Evolutionary conservation across 2,113 vertebrate species (phyloP), one percentile per base, ranked within the genome.

Genomic region (Lepidothrix coronata): DNA sequence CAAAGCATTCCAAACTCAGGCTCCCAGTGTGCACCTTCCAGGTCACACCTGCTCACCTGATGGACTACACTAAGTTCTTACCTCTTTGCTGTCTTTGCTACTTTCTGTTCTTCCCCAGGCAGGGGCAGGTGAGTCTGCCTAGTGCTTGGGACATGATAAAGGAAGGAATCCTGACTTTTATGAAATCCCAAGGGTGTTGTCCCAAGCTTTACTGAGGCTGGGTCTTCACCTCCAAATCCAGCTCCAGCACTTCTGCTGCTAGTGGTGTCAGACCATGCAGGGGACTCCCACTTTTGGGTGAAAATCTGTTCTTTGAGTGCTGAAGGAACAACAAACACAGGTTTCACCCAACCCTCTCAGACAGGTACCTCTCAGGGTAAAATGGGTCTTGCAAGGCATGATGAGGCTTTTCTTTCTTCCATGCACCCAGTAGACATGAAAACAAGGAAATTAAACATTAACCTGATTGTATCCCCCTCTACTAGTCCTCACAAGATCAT

Each of bases 401-500:
- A 9, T 13, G 24, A 65, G 4, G 48, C 8, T 89, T 88, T 63
- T 54, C 31, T 24, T 71, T 61, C 55, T 88, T 75, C 58, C 3
- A 2, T 6, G 11, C 21, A 62, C 12, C 9, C 66, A 68, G 6
- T 0, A 68, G 27, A 55, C 5, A 62, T 0, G 11, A 51, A 52
- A 82, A 14, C 5, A 33, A 88, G 20, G 41, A 72, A 88, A 83
- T 61, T 1, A 68, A 11, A 37, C 2, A 2, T 39, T 35, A 37
- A 14, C 9, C 21, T 61, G 30, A 18, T 6, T 27, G 8, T 4
- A 33, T 41, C 14, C 14, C 14, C 12, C 37, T 41, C 51, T 49
- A 15, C 15, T 20, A 8, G 21, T 20, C 49, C 44, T 61, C 3
- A 1, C 43, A 76, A 79, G 35, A 73, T 18, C 44, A 76, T 43